phyloP scores from a whole-genome alignment of 2,888 invertebrate species.

The Kuschelorhynchus macadamiae region DNA sequence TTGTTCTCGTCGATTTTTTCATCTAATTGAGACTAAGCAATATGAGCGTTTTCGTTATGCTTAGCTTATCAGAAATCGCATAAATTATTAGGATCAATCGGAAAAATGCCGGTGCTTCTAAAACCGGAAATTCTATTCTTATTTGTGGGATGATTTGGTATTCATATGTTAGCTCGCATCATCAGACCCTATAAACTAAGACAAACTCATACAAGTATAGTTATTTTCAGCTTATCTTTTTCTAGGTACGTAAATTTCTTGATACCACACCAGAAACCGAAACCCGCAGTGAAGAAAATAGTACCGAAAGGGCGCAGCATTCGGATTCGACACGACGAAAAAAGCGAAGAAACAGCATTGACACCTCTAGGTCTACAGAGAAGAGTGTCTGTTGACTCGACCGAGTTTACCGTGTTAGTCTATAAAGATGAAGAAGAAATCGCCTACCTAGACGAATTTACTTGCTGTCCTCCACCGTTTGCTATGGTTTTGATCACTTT shows the following conservation, averaged over 20 bases:
- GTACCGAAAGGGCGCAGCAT: conserved; percentile 23
- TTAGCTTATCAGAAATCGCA: no score
- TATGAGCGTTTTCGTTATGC: no score
- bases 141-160: no score
- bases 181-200: no score
- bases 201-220: no score
- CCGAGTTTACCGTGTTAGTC: conserved; percentile 1
- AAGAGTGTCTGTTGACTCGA: conserved; percentile 14
- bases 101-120: no score
- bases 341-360: background rate
- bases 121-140: no score
- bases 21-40: no score
- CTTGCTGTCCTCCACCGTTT: conserved; percentile 88
- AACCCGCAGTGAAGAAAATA: conserved; percentile 1
- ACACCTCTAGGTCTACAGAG: background rate
- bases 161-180: no score
- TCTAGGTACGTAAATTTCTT: conserved; percentile 52
- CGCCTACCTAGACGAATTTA: conserved; percentile 80
- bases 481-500: conserved; percentile 92
- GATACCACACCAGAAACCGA: conserved; percentile 37
- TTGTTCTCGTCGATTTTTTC: no score
- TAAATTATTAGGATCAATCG: no score
- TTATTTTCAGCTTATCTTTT: no score
- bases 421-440: conserved; percentile 32
- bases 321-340: background rate